These are phyloP conservation scores for Anabacerthia variegaticeps DNA, from an alignment of 2,797 vertebrate genomes.

Conservation along the genomic window DNA sequence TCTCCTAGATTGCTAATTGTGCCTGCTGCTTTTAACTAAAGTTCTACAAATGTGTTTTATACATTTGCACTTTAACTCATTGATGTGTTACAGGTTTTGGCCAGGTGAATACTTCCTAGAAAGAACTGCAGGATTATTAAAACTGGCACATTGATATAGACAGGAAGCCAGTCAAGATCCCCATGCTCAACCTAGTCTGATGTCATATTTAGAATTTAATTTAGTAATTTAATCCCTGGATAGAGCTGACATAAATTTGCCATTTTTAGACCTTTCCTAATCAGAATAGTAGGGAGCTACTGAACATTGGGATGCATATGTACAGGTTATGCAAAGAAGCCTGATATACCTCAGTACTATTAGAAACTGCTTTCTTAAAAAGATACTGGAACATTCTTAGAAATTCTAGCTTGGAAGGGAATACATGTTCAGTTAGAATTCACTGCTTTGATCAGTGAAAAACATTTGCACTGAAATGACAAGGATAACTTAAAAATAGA, in stretches of 20 bases:
- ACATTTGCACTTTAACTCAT: neutral
- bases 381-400: neutral
- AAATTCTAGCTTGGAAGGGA: neutral
- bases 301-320: neutral
- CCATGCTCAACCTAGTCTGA: neutral
- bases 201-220: constrained; percentile 10
- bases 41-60: neutral
- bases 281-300: neutral
- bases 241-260: neutral
- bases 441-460: neutral
- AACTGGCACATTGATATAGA: neutral
- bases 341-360: neutral
- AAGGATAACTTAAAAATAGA: too few species aligned
- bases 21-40: neutral
- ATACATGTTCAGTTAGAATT: neutral
- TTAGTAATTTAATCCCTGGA: constrained; percentile 23
- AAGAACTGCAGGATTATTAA: neutral
- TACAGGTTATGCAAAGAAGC: neutral
- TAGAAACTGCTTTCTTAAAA: neutral
- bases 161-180: neutral
- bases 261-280: constrained; percentile 19
- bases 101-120: neutral
- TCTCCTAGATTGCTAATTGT: neutral
- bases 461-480: neutral
- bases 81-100: neutral